Base-by-base conservation (phyloP, 2,797 vertebrate species). In the Sylvia borin region DNA sequence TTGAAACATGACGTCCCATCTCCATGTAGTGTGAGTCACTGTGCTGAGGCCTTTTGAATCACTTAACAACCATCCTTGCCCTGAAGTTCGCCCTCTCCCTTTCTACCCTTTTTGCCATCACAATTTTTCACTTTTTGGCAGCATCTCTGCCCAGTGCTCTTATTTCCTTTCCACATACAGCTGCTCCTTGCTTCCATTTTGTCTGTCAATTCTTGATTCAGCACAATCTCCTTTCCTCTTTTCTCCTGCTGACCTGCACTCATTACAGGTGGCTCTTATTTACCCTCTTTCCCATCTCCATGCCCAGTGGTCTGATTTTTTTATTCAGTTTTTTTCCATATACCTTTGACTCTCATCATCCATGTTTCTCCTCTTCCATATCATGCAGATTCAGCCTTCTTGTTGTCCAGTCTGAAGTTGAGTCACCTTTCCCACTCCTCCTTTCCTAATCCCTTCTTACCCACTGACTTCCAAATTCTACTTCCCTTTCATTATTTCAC, bases 51-150 rank as follows among this genome's bases (percentile, higher is more conserved):
- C 18, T 53, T 81, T 14, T 11, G 16, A 42, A 58, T 13, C 24
- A 29, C 22, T 51, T 34, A 32, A 21, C 62, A 73, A 19, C 16
- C 45, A 64, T 9, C 45, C 22, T 73, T 47, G n/a, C 36, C 21
- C 16, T 57, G 15, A 19, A n/a, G 29, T 3, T 48, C 62, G 17
- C 13, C 26, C 21, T 60, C 51, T 76, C 24, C 20, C 11, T 74
- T 48, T 26, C 19, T 43, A 17, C 25, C 13, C 24, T 64, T 40
- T 64, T 27, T 53, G 10, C 5, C 38, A 24, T 22, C 24, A 66
- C 13, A 29, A 0, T 14, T 66, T 79, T 26, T 42, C 55, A 16
- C 9, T 5, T 1, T 1, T 7, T 54, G 31, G 11, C 22, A 36
- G 11, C 47, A 19, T 17, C 26, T 26, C 34, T 68, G 32, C 32